Conservation (phyloP, 64 coral and sea anemone species). For the Stichodactyla mertensii region DNA sequence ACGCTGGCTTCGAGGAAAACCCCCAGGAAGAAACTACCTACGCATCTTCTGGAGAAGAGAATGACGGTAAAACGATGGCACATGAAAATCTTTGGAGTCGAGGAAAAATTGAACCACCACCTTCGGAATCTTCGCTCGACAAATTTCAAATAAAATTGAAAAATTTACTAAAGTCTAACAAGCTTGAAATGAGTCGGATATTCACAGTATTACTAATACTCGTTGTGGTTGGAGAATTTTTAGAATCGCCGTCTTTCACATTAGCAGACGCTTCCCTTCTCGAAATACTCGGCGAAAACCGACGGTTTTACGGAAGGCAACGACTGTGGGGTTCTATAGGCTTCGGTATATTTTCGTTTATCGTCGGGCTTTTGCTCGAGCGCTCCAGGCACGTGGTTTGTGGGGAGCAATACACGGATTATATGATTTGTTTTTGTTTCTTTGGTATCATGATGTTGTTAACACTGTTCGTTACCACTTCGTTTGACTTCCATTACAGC, state of each 20-base stretch:
- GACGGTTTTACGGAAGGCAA: constrained; percentile 96
- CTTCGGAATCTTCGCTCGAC: neutral
- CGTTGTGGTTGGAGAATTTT: constrained; percentile 93
- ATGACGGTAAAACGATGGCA: neutral
- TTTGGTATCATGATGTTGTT: constrained; percentile 77
- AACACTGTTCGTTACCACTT: constrained; percentile 75
- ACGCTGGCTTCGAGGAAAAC: neutral
- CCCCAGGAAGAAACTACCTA: neutral
- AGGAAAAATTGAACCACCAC: neutral
- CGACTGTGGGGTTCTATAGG: constrained; percentile 95
- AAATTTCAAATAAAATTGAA: constrained; percentile 11
- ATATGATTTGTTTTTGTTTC: constrained; percentile 88
- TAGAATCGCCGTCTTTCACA: constrained; percentile 83
- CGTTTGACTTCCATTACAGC: constrained; percentile 88
- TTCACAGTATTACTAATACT: constrained; percentile 87
- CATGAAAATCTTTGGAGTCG: neutral
- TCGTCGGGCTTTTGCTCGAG: constrained; percentile 83
- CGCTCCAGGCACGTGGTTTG: constrained; percentile 77
- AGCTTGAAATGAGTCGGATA: constrained; percentile 74
- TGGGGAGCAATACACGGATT: constrained; percentile 84
- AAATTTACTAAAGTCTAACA: constrained; percentile 92
- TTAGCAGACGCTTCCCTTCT: constrained; percentile 92
- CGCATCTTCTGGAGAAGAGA: neutral
- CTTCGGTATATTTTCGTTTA: constrained; percentile 89
- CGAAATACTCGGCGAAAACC: constrained; percentile 84